Evolutionary conservation across 2,888 invertebrate species (phyloP).

Genomic region (Cryptus armator): DNA sequence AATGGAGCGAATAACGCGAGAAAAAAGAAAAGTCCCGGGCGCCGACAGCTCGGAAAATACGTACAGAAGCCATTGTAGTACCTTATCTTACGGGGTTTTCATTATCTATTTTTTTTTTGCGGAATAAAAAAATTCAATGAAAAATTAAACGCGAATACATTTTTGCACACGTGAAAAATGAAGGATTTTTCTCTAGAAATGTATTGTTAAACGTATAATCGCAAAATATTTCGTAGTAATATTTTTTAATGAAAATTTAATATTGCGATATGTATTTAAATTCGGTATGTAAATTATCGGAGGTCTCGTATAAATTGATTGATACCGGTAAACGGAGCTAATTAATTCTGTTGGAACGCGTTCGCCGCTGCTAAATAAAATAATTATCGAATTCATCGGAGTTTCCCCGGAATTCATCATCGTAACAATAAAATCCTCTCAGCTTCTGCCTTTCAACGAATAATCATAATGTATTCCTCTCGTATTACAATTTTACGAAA

Average conservation of each 20-base stretch:
- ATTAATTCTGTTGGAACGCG: neutral
- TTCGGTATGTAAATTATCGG: neutral
- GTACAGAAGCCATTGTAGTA: neutral
- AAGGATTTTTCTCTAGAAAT: neutral
- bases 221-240: too few relatives aligned
- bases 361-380: neutral
- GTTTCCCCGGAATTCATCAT: neutral
- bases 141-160: too few relatives aligned
- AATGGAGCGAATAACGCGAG: conserved; percentile 21
- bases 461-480: neutral
- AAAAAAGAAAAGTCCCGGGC: neutral
- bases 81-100: neutral
- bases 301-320: neutral
- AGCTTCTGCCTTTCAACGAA: neutral
- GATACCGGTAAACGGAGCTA: neutral
- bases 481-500: neutral
- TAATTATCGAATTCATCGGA: neutral
- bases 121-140: too few relatives aligned
- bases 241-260: too few relatives aligned
- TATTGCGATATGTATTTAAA: neutral
- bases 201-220: too few relatives aligned
- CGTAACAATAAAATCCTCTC: neutral
- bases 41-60: conserved; percentile 14
- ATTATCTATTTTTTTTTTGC: neutral
- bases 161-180: neutral